Base-by-base conservation (phyloP, 2,797 vertebrate species). In the Botia kubotai region DNA sequence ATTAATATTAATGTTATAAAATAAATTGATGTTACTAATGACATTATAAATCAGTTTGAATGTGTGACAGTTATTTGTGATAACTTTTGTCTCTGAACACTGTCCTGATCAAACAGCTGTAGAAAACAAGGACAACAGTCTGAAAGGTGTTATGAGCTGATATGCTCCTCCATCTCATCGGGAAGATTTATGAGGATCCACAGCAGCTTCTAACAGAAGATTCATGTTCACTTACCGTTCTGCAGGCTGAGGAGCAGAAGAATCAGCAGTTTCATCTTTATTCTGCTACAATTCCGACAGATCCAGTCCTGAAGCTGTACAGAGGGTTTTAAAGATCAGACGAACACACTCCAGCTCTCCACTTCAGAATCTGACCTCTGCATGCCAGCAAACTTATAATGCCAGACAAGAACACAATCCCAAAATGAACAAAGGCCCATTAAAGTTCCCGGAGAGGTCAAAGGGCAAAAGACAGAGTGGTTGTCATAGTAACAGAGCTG, bases 351-450 rank as follows among this genome's bases (percentile, higher is more conserved):
- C 60, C 66, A 73, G 57, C 78, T 80, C 77, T 26, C 46, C n/a
- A 19, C 33, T 72, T 72, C 11, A 53, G n/a, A 19, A 53, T 29
- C 55, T 23, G 29, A 65, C 0, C 62, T 65, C 62, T 65, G 62
- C 16, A 16, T 19, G 17, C 26, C 16, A 4, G 33, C 26, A 66
- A 16, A 39, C 71, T 83, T 72, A 52, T 53, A 75, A 82, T 52
- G 23, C 66, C 46, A 46, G 70, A 46, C 0, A 21, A 36, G 50
- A 46, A 75, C 63, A 67, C 21, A 72, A 83, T 50, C 12, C 72
- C 57, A 23, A 80, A 33, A 52, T 17, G 43, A 81, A 84, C 77
- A 86, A 86, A 81, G 80, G 53, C 60, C 74, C 55, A 82, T 82
- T 82, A 81, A 70, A 75, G 60, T 33, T 78, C 26, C 66, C 19